These are phyloP conservation scores for Notoglanidium macrostoma DNA, from an alignment of 2,797 vertebrate species.

Conservation along the genomic window DNA sequence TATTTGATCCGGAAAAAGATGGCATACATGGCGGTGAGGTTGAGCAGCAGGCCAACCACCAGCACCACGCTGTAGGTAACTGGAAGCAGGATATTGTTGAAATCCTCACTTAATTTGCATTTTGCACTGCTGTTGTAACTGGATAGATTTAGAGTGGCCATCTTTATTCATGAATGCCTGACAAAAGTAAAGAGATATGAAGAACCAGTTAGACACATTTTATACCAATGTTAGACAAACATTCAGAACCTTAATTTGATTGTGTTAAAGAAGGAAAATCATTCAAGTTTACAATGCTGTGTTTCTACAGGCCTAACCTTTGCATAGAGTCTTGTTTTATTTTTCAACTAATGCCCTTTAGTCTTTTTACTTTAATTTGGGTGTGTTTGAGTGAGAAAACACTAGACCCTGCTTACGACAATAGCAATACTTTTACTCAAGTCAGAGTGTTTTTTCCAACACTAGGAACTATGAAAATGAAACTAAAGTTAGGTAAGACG, in stretches of 20 bases:
- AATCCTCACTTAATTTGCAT: slow-evolving; percentile 85
- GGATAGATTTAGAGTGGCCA: slow-evolving; percentile 44
- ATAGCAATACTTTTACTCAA: neutral
- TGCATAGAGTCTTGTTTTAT: neutral
- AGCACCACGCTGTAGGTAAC: slow-evolving; percentile 88
- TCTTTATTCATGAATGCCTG: slow-evolving; percentile 59
- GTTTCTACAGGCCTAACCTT: neutral
- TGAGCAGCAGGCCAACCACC: slow-evolving; percentile 84
- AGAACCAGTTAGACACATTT: neutral
- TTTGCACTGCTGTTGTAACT: slow-evolving; percentile 54
- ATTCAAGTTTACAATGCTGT: neutral
- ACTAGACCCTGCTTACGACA: neutral
- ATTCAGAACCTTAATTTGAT: neutral
- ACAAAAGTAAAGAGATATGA: slow-evolving; percentile 74
- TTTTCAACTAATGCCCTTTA: neutral
- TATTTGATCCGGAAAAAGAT: slow-evolving; percentile 87
- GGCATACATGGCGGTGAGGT: slow-evolving; percentile 80
- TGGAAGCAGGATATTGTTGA: slow-evolving; percentile 90
- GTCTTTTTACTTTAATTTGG: neutral
- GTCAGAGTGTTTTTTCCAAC: neutral
- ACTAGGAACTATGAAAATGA: neutral
- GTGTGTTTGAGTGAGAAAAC: neutral
- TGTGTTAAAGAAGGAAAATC: neutral
- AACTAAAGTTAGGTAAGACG: slow-evolving; percentile 81
- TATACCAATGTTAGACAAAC: neutral